Base-by-base conservation (phyloP, 1,140 invertebrate genomes). In the Rhynchophorus ferrugineus region DNA sequence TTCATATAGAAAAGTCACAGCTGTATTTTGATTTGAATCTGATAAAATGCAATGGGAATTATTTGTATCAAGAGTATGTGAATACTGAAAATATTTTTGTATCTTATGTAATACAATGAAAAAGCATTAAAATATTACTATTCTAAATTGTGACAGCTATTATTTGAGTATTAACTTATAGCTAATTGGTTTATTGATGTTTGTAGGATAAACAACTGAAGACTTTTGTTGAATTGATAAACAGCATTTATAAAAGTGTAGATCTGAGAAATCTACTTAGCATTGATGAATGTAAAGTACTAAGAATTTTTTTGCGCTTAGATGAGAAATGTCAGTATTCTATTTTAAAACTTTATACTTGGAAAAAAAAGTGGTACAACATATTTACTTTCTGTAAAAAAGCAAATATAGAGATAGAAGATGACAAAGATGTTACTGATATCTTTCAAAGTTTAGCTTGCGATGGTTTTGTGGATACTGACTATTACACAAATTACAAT, bases 301-400 rank as follows among this genome's bases (percentile, higher is more conserved):
- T 53, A 11, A 39, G n/a, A 3, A 21, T 18, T 3, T 53, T 53
- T 53, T n/a, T 19, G 11, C 16, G 5, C n/a, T 19, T 53, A 39
- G 24, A 22, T 6, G 35, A 38, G 6, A 29, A 53, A 1, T 34
- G 43, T 16, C 36, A 53, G 24, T 57, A 44, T 44, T 38, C 53
- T 38, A 24, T 47, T 24, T 22, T 52, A 33, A 57, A 57, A 44
- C 20, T 57, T 9, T 57, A 21, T 16, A 19, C 49, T 11, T 53
- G 45, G 44, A 36, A 49, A 20, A 38, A 20, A 24, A 24, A 14
- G 13, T 53, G 49, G 44, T 52, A 49, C 39, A 57, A 53, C 35
- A 39, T 49, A 17, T 49, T 49, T n/a, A 39, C 16, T 11, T 53
- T 57, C 45, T 53, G 56, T 37, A 34, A 44, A 1, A 48, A 57